These are phyloP conservation scores for Camponotus pennsylvanicus DNA, from an alignment of 1,140 invertebrate genomes.

Conservation along the genomic window DNA sequence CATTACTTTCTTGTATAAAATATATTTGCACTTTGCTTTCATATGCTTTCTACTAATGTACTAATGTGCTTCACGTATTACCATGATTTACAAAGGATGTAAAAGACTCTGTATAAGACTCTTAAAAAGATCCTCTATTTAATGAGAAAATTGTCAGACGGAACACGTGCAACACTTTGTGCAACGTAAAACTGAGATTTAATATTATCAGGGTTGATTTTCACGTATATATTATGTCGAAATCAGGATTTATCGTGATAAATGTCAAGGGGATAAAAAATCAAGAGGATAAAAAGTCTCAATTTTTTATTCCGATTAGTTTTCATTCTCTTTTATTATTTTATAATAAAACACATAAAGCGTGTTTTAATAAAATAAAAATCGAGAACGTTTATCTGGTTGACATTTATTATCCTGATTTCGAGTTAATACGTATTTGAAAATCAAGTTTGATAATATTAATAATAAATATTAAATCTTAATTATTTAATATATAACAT, in stretches of 20 bases:
- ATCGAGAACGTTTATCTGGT: no score
- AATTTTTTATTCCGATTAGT: not conserved
- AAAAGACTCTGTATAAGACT: not conserved
- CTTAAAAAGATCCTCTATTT: constrained; percentile 5
- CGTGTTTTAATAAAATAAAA: not conserved
- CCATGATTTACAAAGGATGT: not conserved
- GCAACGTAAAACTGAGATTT: constrained; percentile 6
- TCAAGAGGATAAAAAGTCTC: no score
- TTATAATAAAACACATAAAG: no score
- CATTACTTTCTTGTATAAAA: constrained; percentile 47
- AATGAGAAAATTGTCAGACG: not conserved
- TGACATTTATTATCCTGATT: no score
- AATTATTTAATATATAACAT: no score
- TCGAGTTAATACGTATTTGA: no score
- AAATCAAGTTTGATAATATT: no score
- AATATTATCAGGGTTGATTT: not conserved
- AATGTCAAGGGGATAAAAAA: no score
- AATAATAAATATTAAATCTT: no score
- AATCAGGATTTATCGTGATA: not conserved
- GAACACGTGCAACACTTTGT: not conserved
- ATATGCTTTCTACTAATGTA: constrained; percentile 12
- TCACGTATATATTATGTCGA: not conserved
- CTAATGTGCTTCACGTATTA: not conserved
- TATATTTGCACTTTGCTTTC: constrained; percentile 8
- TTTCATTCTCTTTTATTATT: no score